Conservation (phyloP, 2,888 invertebrate species). For the Shargacucullia verbasci region DNA sequence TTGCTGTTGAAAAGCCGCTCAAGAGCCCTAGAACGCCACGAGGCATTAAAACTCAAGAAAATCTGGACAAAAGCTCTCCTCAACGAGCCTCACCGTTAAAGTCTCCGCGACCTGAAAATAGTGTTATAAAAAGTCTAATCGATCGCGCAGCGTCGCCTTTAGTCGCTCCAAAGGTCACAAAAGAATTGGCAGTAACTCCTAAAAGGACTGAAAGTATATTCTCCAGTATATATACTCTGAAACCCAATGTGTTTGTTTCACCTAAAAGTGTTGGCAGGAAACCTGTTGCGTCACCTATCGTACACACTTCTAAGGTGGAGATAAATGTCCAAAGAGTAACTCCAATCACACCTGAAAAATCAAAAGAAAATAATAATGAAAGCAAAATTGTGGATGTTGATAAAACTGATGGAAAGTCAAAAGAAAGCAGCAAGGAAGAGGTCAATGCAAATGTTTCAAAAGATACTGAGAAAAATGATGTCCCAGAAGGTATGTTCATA, state of each 20-base stretch:
- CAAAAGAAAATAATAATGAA: conserved; percentile 28
- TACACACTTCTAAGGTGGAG: conserved; percentile 61
- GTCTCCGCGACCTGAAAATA: conserved; percentile 46
- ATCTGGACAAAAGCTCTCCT: conserved; percentile 39
- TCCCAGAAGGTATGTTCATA: conserved; percentile 69
- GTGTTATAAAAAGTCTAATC: conserved; percentile 36
- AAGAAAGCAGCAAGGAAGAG: conserved; percentile 28
- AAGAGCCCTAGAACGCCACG: conserved; percentile 69
- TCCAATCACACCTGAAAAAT: conserved; percentile 50
- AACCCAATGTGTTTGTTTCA: conserved; percentile 66
- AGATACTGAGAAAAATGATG: conserved; percentile 52
- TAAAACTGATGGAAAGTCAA: conserved; percentile 55
- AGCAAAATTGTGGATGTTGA: conserved; percentile 27
- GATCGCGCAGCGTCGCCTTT: conserved; percentile 45
- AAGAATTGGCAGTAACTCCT: conserved; percentile 48
- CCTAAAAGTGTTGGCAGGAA: conserved; percentile 63
- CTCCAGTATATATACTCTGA: conserved; percentile 56
- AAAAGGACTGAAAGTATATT: conserved; percentile 60
- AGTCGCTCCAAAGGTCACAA: conserved; percentile 30
- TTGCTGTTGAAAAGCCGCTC: conserved; percentile 57
- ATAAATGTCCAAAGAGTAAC: conserved; percentile 52
- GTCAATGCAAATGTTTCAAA: conserved; percentile 13
- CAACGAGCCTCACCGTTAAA: conserved; percentile 52
- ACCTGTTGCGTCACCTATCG: conserved; percentile 57
- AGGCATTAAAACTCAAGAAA: conserved; percentile 53